Base-by-base conservation (phyloP, 2,888 invertebrate species). In the Tholera decimalis region DNA sequence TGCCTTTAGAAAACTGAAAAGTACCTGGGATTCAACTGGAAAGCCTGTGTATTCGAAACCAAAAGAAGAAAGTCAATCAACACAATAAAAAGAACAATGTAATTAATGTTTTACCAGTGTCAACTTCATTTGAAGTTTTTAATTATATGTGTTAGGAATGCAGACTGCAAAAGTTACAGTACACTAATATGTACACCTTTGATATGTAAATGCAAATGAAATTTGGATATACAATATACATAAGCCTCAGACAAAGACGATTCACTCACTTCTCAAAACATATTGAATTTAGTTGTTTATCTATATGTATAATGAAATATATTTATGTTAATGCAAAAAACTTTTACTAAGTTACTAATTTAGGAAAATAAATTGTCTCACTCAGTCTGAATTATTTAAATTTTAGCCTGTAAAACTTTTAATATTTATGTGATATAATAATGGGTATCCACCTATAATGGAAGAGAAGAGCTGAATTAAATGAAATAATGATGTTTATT, bases 1-100 rank as follows among this genome's bases (percentile, higher is more conserved):
- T 96, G 98, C 97, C 54, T 98, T 98, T 88, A 97, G 97, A 92
- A 98, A 98, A 91, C 96, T 96, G 80, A 97, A 97, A 88, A 96
- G 95, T 70, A 95, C 96, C 22, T 97, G 96, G 96, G 97, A 97
- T 82, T 85, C 93, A 6, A 96, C 97, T 84, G 97, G 97, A 28
- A 97, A 96, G 83, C 96, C 97, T 8, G 93, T 96, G 64, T 97
- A 96, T 85, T 83, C 83, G 60, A 86, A 79, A 63, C 54, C 83
- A 56, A 66, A 77, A 67, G 83, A 82, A 65, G 80, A 85, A 64
- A 57, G 55, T n/a, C 54, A 70, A 56, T 62, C 74, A 47, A 39
- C 58, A 44, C 58, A 58, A 9, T 55, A 43, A 58, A 58, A 69
- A 13, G 54, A 55, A 26, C 6, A 30, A 33, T 9, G 1, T 15